Conservation (phyloP, 2,797 vertebrate species). For the Gymnoscopelus braueri region DNA sequence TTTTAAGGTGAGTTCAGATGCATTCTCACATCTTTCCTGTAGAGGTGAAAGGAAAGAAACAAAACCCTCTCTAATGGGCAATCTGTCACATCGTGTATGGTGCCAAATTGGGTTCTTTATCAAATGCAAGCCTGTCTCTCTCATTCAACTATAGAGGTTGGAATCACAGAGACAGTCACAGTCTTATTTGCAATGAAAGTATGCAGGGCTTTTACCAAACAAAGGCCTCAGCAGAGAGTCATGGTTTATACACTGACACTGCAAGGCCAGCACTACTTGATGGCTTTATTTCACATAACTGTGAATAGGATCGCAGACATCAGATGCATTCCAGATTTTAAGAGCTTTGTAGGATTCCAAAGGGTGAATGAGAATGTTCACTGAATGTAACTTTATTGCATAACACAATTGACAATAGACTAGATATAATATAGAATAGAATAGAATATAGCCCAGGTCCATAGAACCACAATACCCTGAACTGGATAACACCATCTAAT, state of each 20-base stretch:
- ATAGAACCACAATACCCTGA: neutral
- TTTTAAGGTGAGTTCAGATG: conserved; percentile 85
- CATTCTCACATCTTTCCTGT: neutral
- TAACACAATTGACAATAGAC: conserved; percentile 50
- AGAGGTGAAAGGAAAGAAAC: conserved; percentile 4
- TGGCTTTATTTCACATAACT: neutral
- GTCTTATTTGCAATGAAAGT: neutral
- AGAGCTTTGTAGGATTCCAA: conserved; percentile 43
- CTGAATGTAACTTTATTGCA: conserved; percentile 48
- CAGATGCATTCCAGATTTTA: conserved; percentile 34
- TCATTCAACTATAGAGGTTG: neutral
- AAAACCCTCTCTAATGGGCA: neutral
- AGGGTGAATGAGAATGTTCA: conserved; percentile 41
- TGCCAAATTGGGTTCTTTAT: conserved; percentile 1
- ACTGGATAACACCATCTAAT: too few species aligned
- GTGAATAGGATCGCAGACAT: conserved; percentile 19
- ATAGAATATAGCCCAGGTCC: conserved; percentile 47
- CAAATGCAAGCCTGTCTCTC: neutral
- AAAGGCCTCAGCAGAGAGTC: conserved; percentile 19
- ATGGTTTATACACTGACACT: conserved; percentile 1
- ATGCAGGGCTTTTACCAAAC: neutral
- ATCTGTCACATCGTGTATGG: neutral
- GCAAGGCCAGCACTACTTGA: too few species aligned
- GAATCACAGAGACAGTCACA: neutral
- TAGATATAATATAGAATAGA: conserved; percentile 33